Percentiles rank a stretch among this genome's conserved stretches.
Evolutionary conservation across 1,140 invertebrate species (phyloP).

Genomic region (Dolichoris vasculosae): DNA sequence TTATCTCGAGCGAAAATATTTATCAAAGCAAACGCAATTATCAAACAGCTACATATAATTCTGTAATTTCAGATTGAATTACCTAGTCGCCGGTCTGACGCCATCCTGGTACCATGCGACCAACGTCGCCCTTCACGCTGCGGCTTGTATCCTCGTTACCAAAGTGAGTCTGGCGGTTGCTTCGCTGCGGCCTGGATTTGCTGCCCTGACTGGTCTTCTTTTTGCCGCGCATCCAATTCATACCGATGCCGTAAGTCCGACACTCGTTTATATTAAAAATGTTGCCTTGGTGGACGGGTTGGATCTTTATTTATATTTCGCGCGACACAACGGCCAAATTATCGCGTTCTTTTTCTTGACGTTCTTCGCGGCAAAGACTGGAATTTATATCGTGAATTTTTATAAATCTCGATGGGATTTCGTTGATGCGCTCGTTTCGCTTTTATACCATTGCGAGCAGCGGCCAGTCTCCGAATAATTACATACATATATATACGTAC

Average conservation of each 20-base stretch:
- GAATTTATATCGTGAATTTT: too few species aligned
- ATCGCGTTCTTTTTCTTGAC: too few species aligned
- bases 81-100: constrained; percentile 80
- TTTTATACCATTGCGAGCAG: too few species aligned
- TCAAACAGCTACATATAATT: background rate
- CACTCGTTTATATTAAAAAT: background rate
- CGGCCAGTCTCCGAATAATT: too few species aligned
- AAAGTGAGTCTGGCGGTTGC: constrained; percentile 80
- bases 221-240: constrained; percentile 94
- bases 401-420: too few species aligned
- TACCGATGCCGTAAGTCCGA: constrained; percentile 86
- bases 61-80: constrained; percentile 81
- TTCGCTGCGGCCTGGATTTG: constrained; percentile 79
- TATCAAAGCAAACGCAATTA: background rate
- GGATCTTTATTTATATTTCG: too few species aligned
- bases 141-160: constrained; percentile 82
- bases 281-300: too few species aligned
- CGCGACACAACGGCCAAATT: too few species aligned
- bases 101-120: constrained; percentile 84
- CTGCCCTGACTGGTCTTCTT: constrained; percentile 81
- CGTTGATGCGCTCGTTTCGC: too few species aligned
- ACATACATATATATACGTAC: too few species aligned
- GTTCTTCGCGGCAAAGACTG: too few species aligned
- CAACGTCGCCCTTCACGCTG: constrained; percentile 84
- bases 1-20: background rate